Base-by-base conservation (phyloP, 2,797 vertebrate species). In the Hoplostethus mediterraneus region DNA sequence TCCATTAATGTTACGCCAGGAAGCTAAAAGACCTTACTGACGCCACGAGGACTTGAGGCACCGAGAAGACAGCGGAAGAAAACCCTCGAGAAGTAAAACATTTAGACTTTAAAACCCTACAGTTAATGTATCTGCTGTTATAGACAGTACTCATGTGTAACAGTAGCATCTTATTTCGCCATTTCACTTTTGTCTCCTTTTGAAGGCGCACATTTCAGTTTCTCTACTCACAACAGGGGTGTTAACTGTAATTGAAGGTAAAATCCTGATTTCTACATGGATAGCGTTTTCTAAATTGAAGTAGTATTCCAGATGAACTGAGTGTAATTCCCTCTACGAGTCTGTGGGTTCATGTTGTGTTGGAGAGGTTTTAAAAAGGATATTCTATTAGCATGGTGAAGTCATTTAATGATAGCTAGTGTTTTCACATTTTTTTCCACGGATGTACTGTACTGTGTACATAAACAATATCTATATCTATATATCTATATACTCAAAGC, bases 401-500 rank as follows among this genome's bases (percentile, higher is more conserved):
- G 85, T 93, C 90, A 90, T 93, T 92, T 92, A 92, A 86, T 82
- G 70, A 90, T 93, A 90, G 87, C 81, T 93, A 87, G 88, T 93
- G 89, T 93, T 92, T 90, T 90, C 85, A 87, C 83, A 67, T 90
- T 83, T 87, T 78, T 90, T 85, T 67, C 91, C 91, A 93, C 83
- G 79, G 81, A 91, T 92, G 92, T 92, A 93, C 86, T 91, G 89
- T 93, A 90, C 86, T 92, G 83, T 95, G 92, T 94, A 92, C 90
- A 94, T 92, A 94, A 91, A 90, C 87, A 87, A 90, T 93, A 91
- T 90, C 84, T 93, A 93, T 93, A 93, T 89, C 84, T 91, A 89
- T 94, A 91, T 93, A 90, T 89, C 75, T 92, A 92, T 94, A 89
- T 93, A 94, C 87, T 94, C 90, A 88, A 90, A 93, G 88, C 85